Conservation (phyloP, 2,113 vertebrate species). For the Eulemur rufifrons region DNA sequence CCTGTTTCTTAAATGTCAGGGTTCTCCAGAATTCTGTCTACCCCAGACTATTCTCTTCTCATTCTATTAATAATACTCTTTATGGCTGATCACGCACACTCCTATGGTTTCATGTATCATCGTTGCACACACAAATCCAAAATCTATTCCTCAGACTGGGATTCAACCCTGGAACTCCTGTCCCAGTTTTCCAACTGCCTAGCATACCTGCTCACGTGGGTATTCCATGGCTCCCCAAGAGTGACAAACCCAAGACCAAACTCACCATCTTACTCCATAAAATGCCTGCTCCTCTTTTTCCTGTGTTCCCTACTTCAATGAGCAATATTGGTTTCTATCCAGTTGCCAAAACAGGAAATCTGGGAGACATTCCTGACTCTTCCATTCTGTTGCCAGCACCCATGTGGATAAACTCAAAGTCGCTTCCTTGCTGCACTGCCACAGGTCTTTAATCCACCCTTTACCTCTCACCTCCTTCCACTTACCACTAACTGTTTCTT, state of each 20-base stretch:
- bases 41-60: background rate
- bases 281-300: background rate
- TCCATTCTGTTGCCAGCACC: background rate
- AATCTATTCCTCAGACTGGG: background rate
- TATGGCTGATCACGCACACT: background rate
- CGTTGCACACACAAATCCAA: background rate
- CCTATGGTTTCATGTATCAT: background rate
- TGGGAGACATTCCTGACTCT: background rate
- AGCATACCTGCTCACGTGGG: background rate
- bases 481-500: background rate
- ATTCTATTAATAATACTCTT: background rate
- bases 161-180: background rate
- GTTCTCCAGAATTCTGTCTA: background rate
- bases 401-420: accelerated
- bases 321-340: background rate
- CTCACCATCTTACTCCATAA: background rate
- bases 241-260: background rate
- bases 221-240: background rate
- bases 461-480: background rate
- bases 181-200: background rate
- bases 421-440: background rate
- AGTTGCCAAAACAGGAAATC: background rate
- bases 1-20: background rate
- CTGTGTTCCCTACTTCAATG: background rate
- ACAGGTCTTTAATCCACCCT: background rate